Percentiles rank a stretch among this genome's conserved stretches.
Evolutionary conservation across 2,888 invertebrate genomes (phyloP).

Genomic region (Drosophila meridionalis): DNA sequence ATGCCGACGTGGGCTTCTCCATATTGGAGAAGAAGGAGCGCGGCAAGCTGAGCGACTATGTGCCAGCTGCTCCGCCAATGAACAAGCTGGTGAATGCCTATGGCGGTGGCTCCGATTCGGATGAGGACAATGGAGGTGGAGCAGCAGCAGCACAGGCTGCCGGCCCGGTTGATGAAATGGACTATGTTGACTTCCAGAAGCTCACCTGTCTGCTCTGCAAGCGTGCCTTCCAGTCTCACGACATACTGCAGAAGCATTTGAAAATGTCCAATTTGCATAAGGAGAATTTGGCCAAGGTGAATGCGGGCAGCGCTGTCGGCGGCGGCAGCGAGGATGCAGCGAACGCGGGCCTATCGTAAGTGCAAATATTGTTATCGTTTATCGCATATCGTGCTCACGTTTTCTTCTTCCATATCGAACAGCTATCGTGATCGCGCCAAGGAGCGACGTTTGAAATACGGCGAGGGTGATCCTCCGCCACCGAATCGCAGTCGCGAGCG

Average conservation of each 20-base stretch:
- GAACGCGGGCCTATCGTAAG: conserved; percentile 62
- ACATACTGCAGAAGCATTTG: conserved; percentile 95
- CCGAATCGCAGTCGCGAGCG: conserved; percentile 91
- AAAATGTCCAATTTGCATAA: conserved; percentile 97
- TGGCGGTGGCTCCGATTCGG: conserved; percentile 91
- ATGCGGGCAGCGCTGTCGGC: conserved; percentile 27
- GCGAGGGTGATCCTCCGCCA: conserved; percentile 91
- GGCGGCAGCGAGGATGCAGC: conserved; percentile 29
- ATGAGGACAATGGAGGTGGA: conserved; percentile 86
- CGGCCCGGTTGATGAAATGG: conserved; percentile 87
- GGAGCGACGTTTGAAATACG: conserved; percentile 96
- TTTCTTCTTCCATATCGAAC: not conserved
- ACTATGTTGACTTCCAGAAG: conserved; percentile 94
- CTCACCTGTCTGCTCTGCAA: conserved; percentile 97
- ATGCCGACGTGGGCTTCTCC: conserved; percentile 97
- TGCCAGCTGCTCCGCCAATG: conserved; percentile 51
- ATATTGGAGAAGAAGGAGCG: conserved; percentile 92
- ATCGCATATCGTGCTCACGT: not conserved
- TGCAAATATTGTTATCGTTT: not conserved
- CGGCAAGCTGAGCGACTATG: conserved; percentile 80
- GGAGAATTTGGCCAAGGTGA: conserved; percentile 88
- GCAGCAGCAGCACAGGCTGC: conserved; percentile 70
- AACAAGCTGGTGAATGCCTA: conserved; percentile 90
- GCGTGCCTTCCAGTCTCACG: conserved; percentile 95
- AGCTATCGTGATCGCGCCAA: conserved; percentile 97